phyloP scores from a whole-genome alignment of 2,888 invertebrate genomes.

The Leptinotarsa peninsularis region DNA sequence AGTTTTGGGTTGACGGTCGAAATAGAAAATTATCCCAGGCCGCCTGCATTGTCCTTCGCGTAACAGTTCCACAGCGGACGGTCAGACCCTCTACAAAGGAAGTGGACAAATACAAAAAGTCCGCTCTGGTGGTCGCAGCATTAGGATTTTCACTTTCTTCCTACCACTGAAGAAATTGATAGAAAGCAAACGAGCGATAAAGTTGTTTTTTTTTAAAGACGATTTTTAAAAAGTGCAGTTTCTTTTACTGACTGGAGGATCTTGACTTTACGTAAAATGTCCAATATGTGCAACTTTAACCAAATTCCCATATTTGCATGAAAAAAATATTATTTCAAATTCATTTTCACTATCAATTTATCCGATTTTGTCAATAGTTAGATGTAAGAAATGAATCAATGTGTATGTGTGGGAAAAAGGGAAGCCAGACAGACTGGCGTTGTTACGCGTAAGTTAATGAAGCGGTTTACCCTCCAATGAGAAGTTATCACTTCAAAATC shows the following conservation, averaged over 20 bases:
- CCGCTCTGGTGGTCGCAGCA: slow-evolving; percentile 62
- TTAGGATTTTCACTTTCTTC: slow-evolving; percentile 63
- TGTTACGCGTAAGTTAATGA: too few species aligned
- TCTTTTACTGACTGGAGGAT: not conserved
- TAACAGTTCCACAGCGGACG: slow-evolving; percentile 32
- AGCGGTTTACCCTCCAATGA: too few species aligned
- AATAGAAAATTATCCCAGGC: too few species aligned
- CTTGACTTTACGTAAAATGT: not conserved
- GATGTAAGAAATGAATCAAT: not conserved
- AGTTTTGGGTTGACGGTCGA: too few species aligned
- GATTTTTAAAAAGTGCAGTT: too few species aligned
- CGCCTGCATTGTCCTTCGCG: too few species aligned
- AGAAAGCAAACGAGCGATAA: slow-evolving; percentile 39
- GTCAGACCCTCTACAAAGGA: slow-evolving; percentile 18
- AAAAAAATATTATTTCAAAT: slow-evolving; percentile 61
- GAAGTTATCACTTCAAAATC: too few species aligned
- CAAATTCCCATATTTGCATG: slow-evolving; percentile 55
- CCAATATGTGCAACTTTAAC: slow-evolving; percentile 46
- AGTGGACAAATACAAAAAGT: slow-evolving; percentile 58
- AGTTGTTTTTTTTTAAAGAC: slow-evolving; percentile 18
- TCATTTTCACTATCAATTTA: slow-evolving; percentile 56
- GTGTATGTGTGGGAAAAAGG: too few species aligned
- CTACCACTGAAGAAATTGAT: slow-evolving; percentile 42
- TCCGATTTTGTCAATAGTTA: not conserved
- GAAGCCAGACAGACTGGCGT: too few species aligned